Evolutionary conservation across 2,797 vertebrate genomes (phyloP), one percentile per base, ranked within the genome.

Genomic region (Cuculus canorus): DNA sequence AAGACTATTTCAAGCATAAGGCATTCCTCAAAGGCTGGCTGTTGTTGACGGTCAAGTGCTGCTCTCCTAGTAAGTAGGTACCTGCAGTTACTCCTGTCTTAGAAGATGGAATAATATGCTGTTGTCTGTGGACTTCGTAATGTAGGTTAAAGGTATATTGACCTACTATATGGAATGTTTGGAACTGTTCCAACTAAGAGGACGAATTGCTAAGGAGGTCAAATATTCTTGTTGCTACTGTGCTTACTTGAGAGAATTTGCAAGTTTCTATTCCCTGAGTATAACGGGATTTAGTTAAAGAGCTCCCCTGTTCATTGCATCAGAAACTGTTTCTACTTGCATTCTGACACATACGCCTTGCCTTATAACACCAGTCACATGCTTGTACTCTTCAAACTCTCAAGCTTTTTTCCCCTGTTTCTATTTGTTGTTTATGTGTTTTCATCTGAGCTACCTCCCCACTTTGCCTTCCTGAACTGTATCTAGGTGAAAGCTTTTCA

Each of bases 21-120:
- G 41, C 0, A 0, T 11, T 70, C 37, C 47, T 57, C 27, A 35
- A 10, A 17, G 0, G 0, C 33, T 2, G 9, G 53, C n/a, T 5
- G 0, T 32, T 13, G 50, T 4, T 37, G 24, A 15, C 11, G 15
- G 45, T 15, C 1, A 0, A 50, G 12, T 41, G 27, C 63, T 45
- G 39, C 41, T 47, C 41, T 63, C 43, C 61, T 48, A 4, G 18
- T 9, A 12, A 60, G 64, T 2, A 7, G 71, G 32, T 54, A 75
- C 50, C 35, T 84, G 39, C 16, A 72, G 68, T 30, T 43, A 37
- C 8, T 68, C 16, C 22, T 10, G 15, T 21, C 27, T 61, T 24
- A 43, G n/a, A 43, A 48, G 17, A 47, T 6, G 35, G 90, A 82
- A 60, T 53, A 45, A 81, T 33, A 37, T 1, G 3, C 53, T 64